phyloP scores from a whole-genome alignment of 2,888 invertebrate species.

The Ferrisia virgata region DNA sequence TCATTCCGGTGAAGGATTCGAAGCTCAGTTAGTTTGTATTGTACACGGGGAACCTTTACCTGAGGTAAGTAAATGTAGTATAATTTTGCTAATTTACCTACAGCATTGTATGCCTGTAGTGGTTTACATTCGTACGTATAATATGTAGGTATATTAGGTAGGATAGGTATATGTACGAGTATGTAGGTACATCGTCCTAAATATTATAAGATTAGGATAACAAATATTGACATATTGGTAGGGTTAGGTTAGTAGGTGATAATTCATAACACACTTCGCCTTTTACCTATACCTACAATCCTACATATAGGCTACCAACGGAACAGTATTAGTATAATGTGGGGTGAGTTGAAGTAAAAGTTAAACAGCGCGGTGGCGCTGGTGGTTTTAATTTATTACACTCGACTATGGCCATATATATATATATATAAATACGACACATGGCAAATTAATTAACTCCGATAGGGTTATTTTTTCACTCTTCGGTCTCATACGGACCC shows the following conservation, averaged over 20 bases:
- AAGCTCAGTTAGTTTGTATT: conserved; percentile 66
- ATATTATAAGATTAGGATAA: background rate
- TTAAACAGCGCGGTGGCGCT: no score
- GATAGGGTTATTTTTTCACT: background rate
- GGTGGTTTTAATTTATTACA: background rate
- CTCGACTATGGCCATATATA: background rate
- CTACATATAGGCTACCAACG: no score
- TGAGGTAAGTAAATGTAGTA: conserved; percentile 58
- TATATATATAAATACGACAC: background rate
- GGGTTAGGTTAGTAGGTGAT: background rate
- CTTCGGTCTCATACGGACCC: background rate
- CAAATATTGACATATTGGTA: background rate
- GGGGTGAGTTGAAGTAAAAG: background rate
- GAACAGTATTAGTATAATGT: no score
- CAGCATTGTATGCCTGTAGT: background rate
- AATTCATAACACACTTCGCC: background rate
- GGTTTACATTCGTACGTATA: background rate
- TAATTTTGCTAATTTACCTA: conserved; percentile 37
- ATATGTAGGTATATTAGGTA: no score
- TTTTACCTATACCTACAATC: no score
- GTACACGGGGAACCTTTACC: conserved; percentile 67
- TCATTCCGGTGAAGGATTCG: conserved; percentile 66
- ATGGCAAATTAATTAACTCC: background rate
- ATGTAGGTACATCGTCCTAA: background rate
- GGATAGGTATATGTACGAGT: no score